Conservation (phyloP, 2,888 invertebrate genomes). For the Gnatocerus cornutus region DNA sequence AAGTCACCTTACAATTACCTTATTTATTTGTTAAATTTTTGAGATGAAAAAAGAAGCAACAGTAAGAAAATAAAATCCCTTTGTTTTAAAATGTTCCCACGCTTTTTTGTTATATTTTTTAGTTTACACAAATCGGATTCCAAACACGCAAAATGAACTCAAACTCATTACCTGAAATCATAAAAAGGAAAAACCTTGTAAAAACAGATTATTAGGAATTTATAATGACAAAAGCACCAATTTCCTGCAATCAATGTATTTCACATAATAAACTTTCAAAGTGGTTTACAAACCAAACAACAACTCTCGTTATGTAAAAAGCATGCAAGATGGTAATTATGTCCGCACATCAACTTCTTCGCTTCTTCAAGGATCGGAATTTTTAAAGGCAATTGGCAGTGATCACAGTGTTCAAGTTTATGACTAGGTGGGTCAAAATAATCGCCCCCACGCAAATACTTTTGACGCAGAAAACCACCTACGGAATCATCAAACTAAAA, state of each 20-base stretch:
- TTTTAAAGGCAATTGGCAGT: conserved; percentile 64
- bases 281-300: conserved; percentile 60
- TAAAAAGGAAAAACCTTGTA: no score
- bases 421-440: conserved; percentile 25
- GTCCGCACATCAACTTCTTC: conserved; percentile 62
- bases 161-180: not conserved
- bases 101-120: no score
- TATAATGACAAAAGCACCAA: no score
- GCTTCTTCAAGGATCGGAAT: conserved; percentile 59
- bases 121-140: no score
- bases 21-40: no score
- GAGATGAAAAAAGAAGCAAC: no score
- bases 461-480: conserved; percentile 60
- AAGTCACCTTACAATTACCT: no score
- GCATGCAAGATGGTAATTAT: conserved; percentile 66
- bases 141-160: no score
- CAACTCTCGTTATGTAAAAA: conserved; percentile 57
- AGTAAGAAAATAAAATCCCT: no score
- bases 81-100: no score
- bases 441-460: conserved; percentile 54
- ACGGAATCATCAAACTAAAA: conserved; percentile 63
- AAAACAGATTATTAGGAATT: no score
- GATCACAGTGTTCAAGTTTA: conserved; percentile 57
- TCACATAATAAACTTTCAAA: conserved; percentile 13
- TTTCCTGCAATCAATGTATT: no score